These are phyloP conservation scores for Syritta pipiens DNA, from an alignment of 2,888 invertebrate species.

Conservation along the genomic window DNA sequence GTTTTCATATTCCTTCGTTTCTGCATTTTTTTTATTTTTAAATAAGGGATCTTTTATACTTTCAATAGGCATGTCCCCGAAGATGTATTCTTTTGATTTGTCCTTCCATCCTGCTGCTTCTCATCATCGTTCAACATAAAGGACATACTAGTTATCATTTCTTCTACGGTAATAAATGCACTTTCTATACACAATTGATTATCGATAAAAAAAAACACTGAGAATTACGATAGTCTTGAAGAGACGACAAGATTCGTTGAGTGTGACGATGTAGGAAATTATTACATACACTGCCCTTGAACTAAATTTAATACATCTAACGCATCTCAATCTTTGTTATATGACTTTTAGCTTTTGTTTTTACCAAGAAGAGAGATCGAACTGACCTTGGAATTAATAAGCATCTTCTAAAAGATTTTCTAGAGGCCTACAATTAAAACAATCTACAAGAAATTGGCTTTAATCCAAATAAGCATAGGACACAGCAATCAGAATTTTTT, in stretches of 20 bases:
- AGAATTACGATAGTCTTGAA: conserved; percentile 10
- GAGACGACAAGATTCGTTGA: conserved; percentile 19
- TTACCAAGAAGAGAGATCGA: neutral
- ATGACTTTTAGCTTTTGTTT: neutral
- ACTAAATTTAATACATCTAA: conserved; percentile 1
- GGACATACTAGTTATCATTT: conserved; percentile 34
- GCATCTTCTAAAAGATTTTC: neutral
- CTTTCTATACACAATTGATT: conserved; percentile 8
- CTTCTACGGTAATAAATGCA: neutral
- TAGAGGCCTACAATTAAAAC: neutral
- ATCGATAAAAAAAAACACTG: conserved; percentile 21
- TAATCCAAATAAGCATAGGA: conserved; percentile 12
- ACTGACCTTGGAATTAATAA: neutral
- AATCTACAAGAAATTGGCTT: conserved; percentile 9
- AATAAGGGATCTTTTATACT: conserved; percentile 42
- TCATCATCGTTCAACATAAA: conserved; percentile 8
- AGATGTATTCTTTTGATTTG: neutral
- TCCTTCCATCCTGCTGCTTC: neutral
- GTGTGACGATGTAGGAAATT: neutral
- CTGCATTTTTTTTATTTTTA: conserved; percentile 26
- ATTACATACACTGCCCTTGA: neutral
- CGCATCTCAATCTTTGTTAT: neutral
- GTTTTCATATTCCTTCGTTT: conserved; percentile 34
- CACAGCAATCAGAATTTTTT: neutral
- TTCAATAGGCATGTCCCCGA: conserved; percentile 18